Evolutionary conservation across 2,797 vertebrate species (phyloP).

Genomic region (Diplodus sargus): DNA sequence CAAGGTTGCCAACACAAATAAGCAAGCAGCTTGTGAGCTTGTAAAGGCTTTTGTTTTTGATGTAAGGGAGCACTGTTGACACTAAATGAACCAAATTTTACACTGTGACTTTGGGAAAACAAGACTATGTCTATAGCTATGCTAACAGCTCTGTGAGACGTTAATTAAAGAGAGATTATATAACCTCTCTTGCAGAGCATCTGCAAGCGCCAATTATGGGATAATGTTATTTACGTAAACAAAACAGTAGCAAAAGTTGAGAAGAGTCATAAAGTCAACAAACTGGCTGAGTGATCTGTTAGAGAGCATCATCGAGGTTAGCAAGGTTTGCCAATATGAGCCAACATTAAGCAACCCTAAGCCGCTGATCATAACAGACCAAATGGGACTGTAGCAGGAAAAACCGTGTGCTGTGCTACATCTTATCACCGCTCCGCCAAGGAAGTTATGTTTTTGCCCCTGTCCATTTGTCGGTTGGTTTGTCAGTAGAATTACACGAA

Average conservation of each 20-base stretch:
- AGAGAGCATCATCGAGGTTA: not conserved
- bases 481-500: too few relatives aligned
- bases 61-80: not conserved
- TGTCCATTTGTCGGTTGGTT: too few relatives aligned
- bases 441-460: too few relatives aligned
- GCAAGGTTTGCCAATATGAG: not conserved
- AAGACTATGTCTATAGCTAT: not conserved
- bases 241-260: not conserved
- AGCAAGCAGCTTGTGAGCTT: conserved; percentile 14
- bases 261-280: not conserved
- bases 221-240: not conserved
- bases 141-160: not conserved
- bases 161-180: not conserved
- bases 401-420: too few relatives aligned
- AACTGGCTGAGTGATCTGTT: not conserved
- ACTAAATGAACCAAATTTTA: not conserved
- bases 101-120: not conserved
- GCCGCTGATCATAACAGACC: not conserved
- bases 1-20: conserved; percentile 16
- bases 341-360: not conserved
- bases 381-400: not conserved
- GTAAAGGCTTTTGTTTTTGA: conserved; percentile 31
- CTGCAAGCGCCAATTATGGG: not conserved
- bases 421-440: too few relatives aligned
- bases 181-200: not conserved